Base-by-base conservation (phyloP, 2,888 invertebrate species). In the Morpho deidamia region DNA sequence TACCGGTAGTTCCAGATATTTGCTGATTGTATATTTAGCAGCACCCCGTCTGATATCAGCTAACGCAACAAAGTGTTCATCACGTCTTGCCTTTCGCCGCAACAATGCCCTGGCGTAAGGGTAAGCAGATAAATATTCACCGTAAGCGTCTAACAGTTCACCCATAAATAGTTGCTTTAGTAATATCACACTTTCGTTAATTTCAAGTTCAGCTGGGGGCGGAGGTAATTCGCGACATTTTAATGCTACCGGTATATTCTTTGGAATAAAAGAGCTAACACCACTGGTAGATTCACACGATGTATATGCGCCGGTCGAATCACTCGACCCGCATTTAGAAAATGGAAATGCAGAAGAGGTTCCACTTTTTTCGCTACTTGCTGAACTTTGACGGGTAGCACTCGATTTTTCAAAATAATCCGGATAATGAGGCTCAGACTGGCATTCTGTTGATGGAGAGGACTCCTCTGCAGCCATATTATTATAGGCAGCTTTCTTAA, bases 1-100 rank as follows among this genome's bases (percentile, higher is more conserved):
- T 76, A 94, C 94, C 92, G 94, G 94, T 77, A 93, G 78, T 74
- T 93, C 91, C 61, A 94, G 90, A 64, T 94, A 91, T 60, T 92
- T 91, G 45, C 91, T 89, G 50, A 94, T 91, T 54, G 91, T 91
- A 75, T 92, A 88, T 70, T 91, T 91, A 55, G 93, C 93, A 48
- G 93, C 92, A 46, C 93, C 93, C 67, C 91, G 90, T 56, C 93
- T 87, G 66, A 93, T 90, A 72, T 92, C 91, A 61, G 93, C 92
- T 59, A 94, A 90, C 60, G 93, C 93, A 64, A 91, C 87, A 72
- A 94, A 92, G 70, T 93, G 93, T 66, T 93, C 93, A 71, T 94
- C 93, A 9, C 88, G 83, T 11, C 91, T 90, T 60, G 87, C 82
- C 71, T 93, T 92, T 58, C 93, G 91, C 60, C 93, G 90, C 66